A percentile compares a stretch with the other conserved stretches of the same genome.
Conservation (phyloP, 2,113 vertebrate genomes). For the Poeciliopsis occidentalis region DNA sequence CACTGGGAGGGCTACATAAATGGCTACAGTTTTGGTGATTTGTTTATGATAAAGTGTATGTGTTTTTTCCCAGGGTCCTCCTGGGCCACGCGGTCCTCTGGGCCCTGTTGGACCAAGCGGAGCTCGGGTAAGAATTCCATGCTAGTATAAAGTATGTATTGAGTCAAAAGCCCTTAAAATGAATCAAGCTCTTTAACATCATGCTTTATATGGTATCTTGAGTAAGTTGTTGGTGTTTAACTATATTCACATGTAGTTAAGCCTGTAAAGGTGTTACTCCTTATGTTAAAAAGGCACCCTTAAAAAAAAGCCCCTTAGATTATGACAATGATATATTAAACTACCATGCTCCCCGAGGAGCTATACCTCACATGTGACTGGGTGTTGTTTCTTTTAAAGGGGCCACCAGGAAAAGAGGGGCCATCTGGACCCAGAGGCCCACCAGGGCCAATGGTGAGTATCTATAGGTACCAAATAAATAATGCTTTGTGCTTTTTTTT, state of each 20-base stretch:
- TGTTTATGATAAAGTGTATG: constrained; percentile 59
- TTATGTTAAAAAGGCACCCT: constrained; percentile 29
- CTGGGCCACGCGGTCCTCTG: constrained; percentile 87
- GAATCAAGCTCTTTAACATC: constrained; percentile 33
- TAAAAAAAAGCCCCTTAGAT: constrained; percentile 18
- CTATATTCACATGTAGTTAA: constrained; percentile 36
- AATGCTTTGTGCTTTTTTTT: constrained; percentile 32
- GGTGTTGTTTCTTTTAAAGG: constrained; percentile 81
- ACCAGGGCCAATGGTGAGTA: constrained; percentile 90
- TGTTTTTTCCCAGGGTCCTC: constrained; percentile 84
- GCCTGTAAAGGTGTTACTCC: constrained; percentile 10
- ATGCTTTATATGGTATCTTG: constrained; percentile 18
- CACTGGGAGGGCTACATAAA: constrained; percentile 43
- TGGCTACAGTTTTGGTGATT: constrained; percentile 48
- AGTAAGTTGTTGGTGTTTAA: constrained; percentile 3
- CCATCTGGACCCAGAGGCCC: constrained; percentile 93
- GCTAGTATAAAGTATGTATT: constrained; percentile 15
- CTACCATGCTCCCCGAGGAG: constrained; percentile 44
- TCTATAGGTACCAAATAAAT: constrained; percentile 46
- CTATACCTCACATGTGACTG: constrained; percentile 57
- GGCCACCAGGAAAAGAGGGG: constrained; percentile 96
- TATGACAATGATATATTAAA: constrained; percentile 62
- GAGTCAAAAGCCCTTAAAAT: constrained; percentile 35
- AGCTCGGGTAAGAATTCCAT: constrained; percentile 85
- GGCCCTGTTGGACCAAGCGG: constrained; percentile 90